Evolutionary conservation across 2,113 vertebrate genomes (phyloP).

Genomic region (Catharus minimus): DNA sequence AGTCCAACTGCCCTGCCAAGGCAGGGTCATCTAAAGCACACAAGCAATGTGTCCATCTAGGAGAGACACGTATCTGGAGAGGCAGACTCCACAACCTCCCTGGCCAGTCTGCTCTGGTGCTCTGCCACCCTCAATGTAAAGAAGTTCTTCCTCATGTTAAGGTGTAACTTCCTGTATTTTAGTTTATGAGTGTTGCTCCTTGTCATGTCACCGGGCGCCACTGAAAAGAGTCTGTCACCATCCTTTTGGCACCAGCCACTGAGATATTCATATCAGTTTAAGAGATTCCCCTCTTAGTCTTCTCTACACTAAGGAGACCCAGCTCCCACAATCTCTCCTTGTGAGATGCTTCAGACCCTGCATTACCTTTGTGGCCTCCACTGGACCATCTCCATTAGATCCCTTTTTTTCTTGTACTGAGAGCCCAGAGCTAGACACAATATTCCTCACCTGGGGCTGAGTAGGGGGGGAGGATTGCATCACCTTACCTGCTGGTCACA

Average conservation of each 20-base stretch:
- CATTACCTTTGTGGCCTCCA: not conserved
- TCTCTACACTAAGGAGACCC: not conserved
- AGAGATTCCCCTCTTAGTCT: not conserved
- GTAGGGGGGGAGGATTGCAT: not conserved
- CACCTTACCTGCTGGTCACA: not conserved
- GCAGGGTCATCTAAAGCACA: not conserved
- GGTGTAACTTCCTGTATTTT: not conserved
- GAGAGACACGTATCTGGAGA: too few species aligned
- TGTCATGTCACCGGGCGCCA: not conserved
- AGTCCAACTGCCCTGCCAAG: too few species aligned
- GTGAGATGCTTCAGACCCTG: not conserved
- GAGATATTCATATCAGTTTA: not conserved
- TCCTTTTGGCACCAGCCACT: accelerated
- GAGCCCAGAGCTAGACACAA: not conserved
- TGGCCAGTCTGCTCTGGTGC: too few species aligned
- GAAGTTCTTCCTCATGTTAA: not conserved
- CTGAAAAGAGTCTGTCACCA: not conserved
- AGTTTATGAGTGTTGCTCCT: not conserved
- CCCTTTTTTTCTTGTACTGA: not conserved
- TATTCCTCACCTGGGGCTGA: not conserved
- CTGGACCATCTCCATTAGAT: not conserved
- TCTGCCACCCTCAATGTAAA: not conserved
- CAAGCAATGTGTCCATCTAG: not conserved
- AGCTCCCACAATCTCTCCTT: not conserved
- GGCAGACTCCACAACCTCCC: too few species aligned